Conservation (phyloP, 1,140 invertebrate species). For the Phocides pigmalion region DNA sequence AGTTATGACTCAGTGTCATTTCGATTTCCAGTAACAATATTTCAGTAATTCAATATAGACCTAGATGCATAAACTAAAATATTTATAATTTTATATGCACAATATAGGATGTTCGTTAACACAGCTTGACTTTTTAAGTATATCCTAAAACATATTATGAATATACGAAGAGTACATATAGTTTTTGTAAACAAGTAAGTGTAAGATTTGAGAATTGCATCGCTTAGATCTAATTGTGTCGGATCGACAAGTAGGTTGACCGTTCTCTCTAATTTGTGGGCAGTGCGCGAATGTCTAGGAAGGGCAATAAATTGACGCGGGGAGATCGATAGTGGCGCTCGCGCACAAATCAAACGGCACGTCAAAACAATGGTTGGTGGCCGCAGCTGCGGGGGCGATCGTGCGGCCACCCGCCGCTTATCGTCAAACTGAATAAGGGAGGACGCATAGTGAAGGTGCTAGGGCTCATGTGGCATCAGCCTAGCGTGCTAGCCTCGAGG, state of each 20-base stretch:
- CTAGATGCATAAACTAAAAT: slow-evolving; percentile 10
- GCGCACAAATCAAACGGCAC: slow-evolving; percentile 71
- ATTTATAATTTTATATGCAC: slow-evolving; percentile 14
- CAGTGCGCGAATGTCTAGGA: slow-evolving; percentile 58
- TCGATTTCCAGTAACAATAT: slow-evolving; percentile 23
- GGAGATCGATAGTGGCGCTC: slow-evolving; percentile 63
- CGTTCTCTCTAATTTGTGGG: slow-evolving; percentile 59
- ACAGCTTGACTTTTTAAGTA: too few relatives aligned
- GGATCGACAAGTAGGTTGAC: slow-evolving; percentile 32
- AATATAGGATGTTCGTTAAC: neutral
- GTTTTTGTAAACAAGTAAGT: neutral
- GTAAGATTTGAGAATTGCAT: neutral
- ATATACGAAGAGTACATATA: too few relatives aligned
- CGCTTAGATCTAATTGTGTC: slow-evolving; percentile 12
- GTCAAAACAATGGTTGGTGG: slow-evolving; percentile 67
- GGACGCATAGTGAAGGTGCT: slow-evolving; percentile 20
- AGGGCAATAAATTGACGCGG: slow-evolving; percentile 68
- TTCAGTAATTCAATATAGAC: slow-evolving; percentile 12
- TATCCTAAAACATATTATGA: too few relatives aligned
- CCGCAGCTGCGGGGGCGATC: slow-evolving; percentile 67
- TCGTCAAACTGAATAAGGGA: slow-evolving; percentile 47
- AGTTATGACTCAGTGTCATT: slow-evolving; percentile 22
- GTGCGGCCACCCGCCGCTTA: slow-evolving; percentile 63
- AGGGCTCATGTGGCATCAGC: slow-evolving; percentile 9
- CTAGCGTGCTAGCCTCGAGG: slow-evolving; percentile 23